Percentiles rank a stretch among this genome's conserved stretches.
Conservation (phyloP, 2,888 invertebrate species). For the Tortricodes alternella region DNA sequence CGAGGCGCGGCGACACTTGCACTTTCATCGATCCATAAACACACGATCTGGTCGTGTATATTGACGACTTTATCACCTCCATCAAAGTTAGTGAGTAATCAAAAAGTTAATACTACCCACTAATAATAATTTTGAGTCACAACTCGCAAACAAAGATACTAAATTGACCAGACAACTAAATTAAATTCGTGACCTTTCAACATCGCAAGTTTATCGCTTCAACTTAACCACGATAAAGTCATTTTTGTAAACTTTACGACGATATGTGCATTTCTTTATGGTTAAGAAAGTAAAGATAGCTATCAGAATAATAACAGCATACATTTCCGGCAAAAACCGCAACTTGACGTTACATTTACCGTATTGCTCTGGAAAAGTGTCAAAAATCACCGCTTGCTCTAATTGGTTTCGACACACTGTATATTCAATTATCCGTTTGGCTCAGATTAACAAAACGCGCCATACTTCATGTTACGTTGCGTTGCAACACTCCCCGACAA, state of each 20-base stretch:
- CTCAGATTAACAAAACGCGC: conserved; percentile 22
- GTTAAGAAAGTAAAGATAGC: conserved; percentile 25
- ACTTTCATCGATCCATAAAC: conserved; percentile 11
- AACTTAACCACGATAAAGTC: conserved; percentile 3
- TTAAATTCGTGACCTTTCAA: not conserved
- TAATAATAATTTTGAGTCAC: not conserved
- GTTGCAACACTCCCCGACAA: conserved; percentile 20
- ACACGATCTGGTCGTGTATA: not conserved
- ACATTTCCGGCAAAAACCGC: conserved; percentile 10
- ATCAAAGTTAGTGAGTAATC: not conserved
- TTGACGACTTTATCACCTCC: not conserved
- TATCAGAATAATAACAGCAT: conserved; percentile 19
- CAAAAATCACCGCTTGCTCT: conserved; percentile 1
- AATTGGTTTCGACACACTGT: conserved; percentile 15
- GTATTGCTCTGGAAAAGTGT: conserved; percentile 9
- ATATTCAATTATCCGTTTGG: conserved; percentile 28
- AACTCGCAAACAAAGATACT: not conserved
- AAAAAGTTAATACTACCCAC: too few relatives aligned
- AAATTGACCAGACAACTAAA: not conserved
- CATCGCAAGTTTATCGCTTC: conserved; percentile 7
- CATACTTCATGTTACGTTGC: conserved; percentile 4
- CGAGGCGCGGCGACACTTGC: not conserved
- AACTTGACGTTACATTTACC: conserved; percentile 4
- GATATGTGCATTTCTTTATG: conserved; percentile 8
- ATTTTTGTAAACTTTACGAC: conserved; percentile 10